Percentiles rank a stretch among this genome's conserved stretches.
Evolutionary conservation across 2,888 invertebrate species (phyloP).

Genomic region (Heliconius ethilla): DNA sequence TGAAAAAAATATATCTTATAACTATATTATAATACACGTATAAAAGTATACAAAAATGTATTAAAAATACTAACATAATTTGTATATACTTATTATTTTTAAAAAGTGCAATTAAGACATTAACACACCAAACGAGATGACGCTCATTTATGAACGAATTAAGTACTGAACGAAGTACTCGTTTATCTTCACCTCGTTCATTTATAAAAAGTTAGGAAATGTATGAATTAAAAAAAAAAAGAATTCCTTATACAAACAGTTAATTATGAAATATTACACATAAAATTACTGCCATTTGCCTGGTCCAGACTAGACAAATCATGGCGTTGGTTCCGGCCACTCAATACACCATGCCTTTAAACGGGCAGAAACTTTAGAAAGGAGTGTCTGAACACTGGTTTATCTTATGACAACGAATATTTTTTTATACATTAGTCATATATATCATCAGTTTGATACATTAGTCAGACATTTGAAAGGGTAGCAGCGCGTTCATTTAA

Average conservation of each 20-base stretch:
- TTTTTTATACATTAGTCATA: too few relatives aligned
- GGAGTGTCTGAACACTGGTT: neutral
- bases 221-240: too few relatives aligned
- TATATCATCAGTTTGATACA: too few relatives aligned
- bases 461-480: too few relatives aligned
- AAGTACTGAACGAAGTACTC: too few relatives aligned
- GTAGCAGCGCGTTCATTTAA: too few relatives aligned
- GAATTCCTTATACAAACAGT: neutral
- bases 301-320: neutral
- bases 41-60: conserved; percentile 3
- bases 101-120: neutral
- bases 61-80: neutral
- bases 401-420: neutral
- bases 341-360: neutral
- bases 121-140: neutral
- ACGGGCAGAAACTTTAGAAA: neutral
- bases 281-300: neutral
- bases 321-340: neutral
- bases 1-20: neutral
- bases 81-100: neutral
- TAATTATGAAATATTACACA: neutral
- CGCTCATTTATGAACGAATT: neutral
- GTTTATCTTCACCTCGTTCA: too few relatives aligned
- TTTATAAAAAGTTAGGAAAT: too few relatives aligned
- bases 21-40: neutral